Evolutionary conservation across 2,113 vertebrate genomes (phyloP).

Genomic region (Ammodytes marinus): DNA sequence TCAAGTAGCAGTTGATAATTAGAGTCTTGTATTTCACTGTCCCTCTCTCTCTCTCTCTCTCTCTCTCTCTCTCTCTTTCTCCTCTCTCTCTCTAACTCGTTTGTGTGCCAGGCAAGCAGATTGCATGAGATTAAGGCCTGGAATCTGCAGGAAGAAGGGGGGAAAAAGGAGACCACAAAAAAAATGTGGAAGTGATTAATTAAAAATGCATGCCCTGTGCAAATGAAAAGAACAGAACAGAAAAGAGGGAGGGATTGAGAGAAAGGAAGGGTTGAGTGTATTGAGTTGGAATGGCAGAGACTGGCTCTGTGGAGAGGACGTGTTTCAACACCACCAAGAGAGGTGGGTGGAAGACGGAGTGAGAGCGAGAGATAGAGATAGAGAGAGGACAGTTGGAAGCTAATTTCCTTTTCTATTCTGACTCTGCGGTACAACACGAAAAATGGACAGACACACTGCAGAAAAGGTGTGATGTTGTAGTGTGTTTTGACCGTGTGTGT

Average conservation of each 20-base stretch:
- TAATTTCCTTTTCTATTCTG: conserved; percentile 35
- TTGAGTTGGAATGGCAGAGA: conserved; percentile 52
- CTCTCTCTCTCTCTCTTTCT: conserved; percentile 2
- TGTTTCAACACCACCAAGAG: conserved; percentile 73
- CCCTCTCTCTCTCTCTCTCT: conserved; percentile 24
- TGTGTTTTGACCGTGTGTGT: conserved; percentile 21
- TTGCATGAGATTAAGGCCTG: conserved; percentile 79
- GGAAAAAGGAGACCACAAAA: conserved; percentile 26
- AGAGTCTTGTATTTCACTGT: conserved; percentile 77
- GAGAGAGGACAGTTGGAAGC: conserved; percentile 63
- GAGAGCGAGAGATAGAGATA: conserved; percentile 58
- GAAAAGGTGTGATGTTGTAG: conserved; percentile 42
- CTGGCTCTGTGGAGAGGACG: conserved; percentile 63
- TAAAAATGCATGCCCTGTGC: conserved; percentile 68
- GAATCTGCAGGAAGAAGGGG: conserved; percentile 52
- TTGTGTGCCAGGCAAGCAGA: conserved; percentile 76
- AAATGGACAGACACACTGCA: conserved; percentile 44
- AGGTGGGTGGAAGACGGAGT: conserved; percentile 80
- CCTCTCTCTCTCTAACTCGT: conserved; percentile 41
- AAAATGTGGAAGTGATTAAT: conserved; percentile 74
- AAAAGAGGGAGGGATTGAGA: conserved; percentile 29
- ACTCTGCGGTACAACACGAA: conserved; percentile 27
- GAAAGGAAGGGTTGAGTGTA: conserved; percentile 32
- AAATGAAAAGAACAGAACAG: conserved; percentile 54
- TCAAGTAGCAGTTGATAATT: conserved; percentile 73